Evolutionary conservation across 2,888 invertebrate species (phyloP), one percentile per base, ranked within the genome.

Genomic region (Heliconius sara): DNA sequence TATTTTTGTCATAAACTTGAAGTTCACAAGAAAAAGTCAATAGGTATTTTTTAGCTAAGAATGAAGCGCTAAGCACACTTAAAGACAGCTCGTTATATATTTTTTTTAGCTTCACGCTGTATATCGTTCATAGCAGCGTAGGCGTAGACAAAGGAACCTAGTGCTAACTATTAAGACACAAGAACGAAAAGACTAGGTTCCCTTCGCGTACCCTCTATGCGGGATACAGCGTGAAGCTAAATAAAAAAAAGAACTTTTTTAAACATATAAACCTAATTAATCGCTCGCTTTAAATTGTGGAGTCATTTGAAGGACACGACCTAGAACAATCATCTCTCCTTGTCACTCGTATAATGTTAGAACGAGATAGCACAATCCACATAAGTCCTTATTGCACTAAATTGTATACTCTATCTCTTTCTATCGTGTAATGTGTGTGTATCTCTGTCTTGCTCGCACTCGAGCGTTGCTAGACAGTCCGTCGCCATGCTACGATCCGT

Each of bases 381-480:
- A 27, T 43, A 34, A 39, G 34, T n/a, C 67, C 30, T 60, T 75
- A 71, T 75, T 77, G 65, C 74, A 63, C 43, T 71, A 74, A 25
- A 52, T 60, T 68, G 19, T 66, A 34, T 72, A 16, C 74, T 60
- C 65, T 73, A 12, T 82, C 77, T 79, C 82, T 25, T 27, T 81
- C 76, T 52, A 30, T 77, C 76, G 3, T n/a, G 34, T 39, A 16
- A 12, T 2, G 67, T 34, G 1, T n/a, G 39, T 71, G 13, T 77
- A 57, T 5, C 13, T 84, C 75, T 80, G 25, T 81, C 79, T 70
- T 82, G 84, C 84, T 85, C 84, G 79, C 81, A n/a, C 83, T 39
- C 67, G 76, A 80, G 84, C 81, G 81, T 74, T 68, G 86, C 85
- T 83, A 89, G 89, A 89, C 89, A 86, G 84, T 75, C 82, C 85